These are phyloP conservation scores for Misgurnus anguillicaudatus DNA, from an alignment of 2,113 vertebrate genomes.

Conservation along the genomic window DNA sequence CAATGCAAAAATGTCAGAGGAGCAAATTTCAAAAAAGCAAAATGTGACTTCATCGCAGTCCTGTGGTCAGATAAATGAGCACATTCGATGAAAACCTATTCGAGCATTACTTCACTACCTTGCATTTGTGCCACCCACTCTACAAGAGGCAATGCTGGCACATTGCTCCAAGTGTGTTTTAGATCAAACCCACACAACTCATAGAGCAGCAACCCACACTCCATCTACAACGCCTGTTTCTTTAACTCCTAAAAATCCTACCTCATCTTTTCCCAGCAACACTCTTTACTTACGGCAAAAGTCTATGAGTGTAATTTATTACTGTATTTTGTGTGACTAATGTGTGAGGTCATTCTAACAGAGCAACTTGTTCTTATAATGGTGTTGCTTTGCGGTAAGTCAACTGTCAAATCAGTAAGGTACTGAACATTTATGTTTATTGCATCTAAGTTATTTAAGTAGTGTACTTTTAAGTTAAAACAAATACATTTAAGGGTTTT, in stretches of 20 bases:
- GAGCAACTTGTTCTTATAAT: neutral
- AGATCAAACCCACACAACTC: constrained; percentile 26
- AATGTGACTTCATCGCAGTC: neutral
- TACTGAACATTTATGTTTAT: no score
- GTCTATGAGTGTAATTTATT: constrained; percentile 1
- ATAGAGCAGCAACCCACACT: constrained; percentile 29
- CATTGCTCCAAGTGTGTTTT: constrained; percentile 10
- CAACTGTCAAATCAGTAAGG: constrained; percentile 8
- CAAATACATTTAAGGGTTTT: no score
- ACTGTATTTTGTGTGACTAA: constrained; percentile 26
- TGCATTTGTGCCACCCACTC: constrained; percentile 30
- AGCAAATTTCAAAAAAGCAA: neutral
- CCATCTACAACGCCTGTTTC: constrained; percentile 14
- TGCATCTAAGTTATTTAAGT: no score
- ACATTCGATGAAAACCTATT: constrained; percentile 12
- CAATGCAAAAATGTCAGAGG: neutral
- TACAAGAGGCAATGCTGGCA: constrained; percentile 8
- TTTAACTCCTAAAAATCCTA: constrained; percentile 12
- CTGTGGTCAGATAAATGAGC: constrained; percentile 20
- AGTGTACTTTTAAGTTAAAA: no score
- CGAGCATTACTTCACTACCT: constrained; percentile 17
- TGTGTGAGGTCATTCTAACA: constrained; percentile 24
- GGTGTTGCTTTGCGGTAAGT: neutral
- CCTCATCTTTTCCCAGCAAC: constrained; percentile 37
- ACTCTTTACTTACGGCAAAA: constrained; percentile 12